Conservation (phyloP, 1,140 invertebrate genomes). For the Euglossa dilemma region DNA sequence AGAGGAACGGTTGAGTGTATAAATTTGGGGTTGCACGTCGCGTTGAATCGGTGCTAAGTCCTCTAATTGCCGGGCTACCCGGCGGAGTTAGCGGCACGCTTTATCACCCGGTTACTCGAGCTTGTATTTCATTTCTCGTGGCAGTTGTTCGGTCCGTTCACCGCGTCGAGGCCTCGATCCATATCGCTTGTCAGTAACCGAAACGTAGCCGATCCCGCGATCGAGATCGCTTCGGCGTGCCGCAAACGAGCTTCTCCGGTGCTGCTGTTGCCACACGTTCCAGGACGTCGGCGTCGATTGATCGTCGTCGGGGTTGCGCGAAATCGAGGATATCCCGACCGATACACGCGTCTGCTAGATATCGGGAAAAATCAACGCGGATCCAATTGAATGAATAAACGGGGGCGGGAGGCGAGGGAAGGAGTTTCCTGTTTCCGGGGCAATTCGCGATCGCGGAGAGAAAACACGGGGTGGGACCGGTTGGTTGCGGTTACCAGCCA, state of each 20-base stretch:
- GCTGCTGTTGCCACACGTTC: no score
- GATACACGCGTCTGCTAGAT: no score
- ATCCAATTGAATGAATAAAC: conserved; percentile 12
- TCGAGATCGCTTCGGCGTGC: not conserved
- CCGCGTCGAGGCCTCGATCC: not conserved
- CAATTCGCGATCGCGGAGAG: conserved; percentile 38
- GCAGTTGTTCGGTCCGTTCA: not conserved
- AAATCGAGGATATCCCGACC: not conserved
- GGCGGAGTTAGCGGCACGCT: not conserved
- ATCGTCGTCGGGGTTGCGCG: not conserved
- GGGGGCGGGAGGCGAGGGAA: not conserved
- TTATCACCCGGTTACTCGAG: not conserved
- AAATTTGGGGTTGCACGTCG: not conserved
- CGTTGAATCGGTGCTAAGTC: not conserved
- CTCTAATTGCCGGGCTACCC: not conserved
- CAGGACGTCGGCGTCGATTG: not conserved
- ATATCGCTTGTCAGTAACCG: not conserved
- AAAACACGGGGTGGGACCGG: conserved; percentile 37
- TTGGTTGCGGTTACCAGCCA: conserved; percentile 46
- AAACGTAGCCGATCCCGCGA: not conserved
- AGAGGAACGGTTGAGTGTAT: no score
- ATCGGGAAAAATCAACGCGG: not conserved
- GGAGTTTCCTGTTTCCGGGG: conserved; percentile 1
- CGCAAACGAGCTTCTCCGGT: not conserved
- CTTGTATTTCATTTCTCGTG: not conserved